Conservation (phyloP, 2,888 invertebrate genomes). For the Branchellion lobata region DNA sequence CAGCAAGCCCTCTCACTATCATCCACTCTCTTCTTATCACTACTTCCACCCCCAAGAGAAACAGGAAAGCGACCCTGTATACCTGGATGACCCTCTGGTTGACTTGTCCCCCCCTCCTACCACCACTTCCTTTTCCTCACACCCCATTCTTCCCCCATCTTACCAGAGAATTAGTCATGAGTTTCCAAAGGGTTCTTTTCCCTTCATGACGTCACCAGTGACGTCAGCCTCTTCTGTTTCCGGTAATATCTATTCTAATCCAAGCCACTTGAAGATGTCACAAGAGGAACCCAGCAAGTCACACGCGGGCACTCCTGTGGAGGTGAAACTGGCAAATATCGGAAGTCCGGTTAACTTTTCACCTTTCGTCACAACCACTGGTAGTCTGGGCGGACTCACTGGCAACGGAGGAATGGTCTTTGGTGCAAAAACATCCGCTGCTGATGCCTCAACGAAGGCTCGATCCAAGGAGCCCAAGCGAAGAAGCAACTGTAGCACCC, state of each 20-base stretch:
- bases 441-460: neutral
- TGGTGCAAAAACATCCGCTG: slow-evolving; percentile 6
- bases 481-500: slow-evolving; percentile 38
- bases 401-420: slow-evolving; percentile 8
- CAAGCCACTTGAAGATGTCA: slow-evolving; percentile 18
- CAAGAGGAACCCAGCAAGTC: neutral
- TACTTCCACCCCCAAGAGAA: neutral
- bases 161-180: slow-evolving; percentile 9
- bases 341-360: slow-evolving; percentile 33
- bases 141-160: slow-evolving; percentile 20
- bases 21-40: slow-evolving; percentile 3
- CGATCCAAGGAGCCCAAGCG: neutral
- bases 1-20: neutral
- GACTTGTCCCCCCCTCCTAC: slow-evolving; percentile 28
- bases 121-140: neutral
- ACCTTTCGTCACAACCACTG: slow-evolving; percentile 8
- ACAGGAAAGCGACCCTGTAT: neutral
- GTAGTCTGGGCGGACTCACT: slow-evolving; percentile 5
- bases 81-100: slow-evolving; percentile 32
- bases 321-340: slow-evolving; percentile 39
- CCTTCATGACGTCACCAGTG: neutral
- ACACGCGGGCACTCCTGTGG: slow-evolving; percentile 34
- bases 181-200: slow-evolving; percentile 13
- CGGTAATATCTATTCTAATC: slow-evolving; percentile 37
- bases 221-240: neutral